Base-by-base conservation (phyloP, 2,888 invertebrate genomes). In the Trisateles emortualis region DNA sequence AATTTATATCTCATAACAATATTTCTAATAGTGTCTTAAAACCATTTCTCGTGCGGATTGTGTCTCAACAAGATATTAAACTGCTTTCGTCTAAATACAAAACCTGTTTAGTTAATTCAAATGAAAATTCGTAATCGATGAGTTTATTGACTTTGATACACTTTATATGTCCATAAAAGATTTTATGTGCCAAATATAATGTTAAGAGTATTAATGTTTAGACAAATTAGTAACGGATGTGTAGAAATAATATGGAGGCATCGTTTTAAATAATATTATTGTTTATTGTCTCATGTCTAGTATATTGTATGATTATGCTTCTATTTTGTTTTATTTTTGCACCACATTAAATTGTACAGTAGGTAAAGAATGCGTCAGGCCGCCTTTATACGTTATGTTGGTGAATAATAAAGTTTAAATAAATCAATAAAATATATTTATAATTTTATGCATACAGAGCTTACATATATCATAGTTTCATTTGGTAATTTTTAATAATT, bases 131-230 rank as follows among this genome's bases (percentile, higher is more conserved):
- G 45, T 71, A 71, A 66, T 61, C 47, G 40, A 68, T 71, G 71
- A 59, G 71, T 71, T 71, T 71, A 71, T 71, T 71, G 71, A 68
- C 71, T 54, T 65, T 58, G 55, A 56, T 61, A 70, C 56, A 62
- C 59, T 65, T 68, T 53, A 65, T 52, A 29, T n/a, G 57, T 42
- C 51, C 35, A 63, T 70, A 68, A 70, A 59, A 48, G 0, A n/a
- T 42, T 54, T 62, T 57, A 69, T 53, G 60, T 57, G 60, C 59
- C 22, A 60, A 68, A 68, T 56, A 59, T 58, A 62, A 64, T 58
- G 52, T 55, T 64, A 17, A 4, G 3, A 35, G 40, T 52, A 32
- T 35, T 60, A 39, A 67, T 67, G 52, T 68, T 62, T 58, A 54
- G 46, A 60, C 52, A 60, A 68, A 60, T 66, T 66, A 56, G 19